Percentiles rank a stretch among this genome's conserved stretches.
Evolutionary conservation across 2,113 vertebrate species (phyloP).

Genomic region (Vulpes vulpes): DNA sequence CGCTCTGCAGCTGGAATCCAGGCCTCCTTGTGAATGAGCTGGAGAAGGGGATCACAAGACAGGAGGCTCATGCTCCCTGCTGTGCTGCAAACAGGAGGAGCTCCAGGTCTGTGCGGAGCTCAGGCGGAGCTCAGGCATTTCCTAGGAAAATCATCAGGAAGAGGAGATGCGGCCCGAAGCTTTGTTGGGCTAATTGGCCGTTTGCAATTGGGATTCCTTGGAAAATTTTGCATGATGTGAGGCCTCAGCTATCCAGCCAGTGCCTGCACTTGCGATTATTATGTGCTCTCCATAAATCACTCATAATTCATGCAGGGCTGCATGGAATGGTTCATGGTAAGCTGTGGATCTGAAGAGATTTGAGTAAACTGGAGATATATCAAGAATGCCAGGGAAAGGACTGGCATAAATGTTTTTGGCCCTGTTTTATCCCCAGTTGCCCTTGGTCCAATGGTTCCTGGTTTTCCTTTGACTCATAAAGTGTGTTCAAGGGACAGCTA

Average conservation of each 20-base stretch:
- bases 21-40: not conserved
- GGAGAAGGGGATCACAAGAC: no score
- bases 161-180: not conserved
- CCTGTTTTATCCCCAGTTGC: conserved; percentile 39
- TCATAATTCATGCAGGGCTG: conserved; percentile 42
- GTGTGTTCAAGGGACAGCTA: conserved; percentile 10
- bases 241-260: conserved; percentile 23
- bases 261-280: conserved; percentile 31
- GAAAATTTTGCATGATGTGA: conserved; percentile 38
- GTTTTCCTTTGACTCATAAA: conserved; percentile 42
- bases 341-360: conserved; percentile 54
- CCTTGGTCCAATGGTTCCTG: not conserved
- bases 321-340: conserved; percentile 60
- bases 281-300: conserved; percentile 58
- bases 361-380: conserved; percentile 62
- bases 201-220: not conserved
- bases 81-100: not conserved
- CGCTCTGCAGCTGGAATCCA: not conserved
- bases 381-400: conserved; percentile 68
- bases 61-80: not conserved
- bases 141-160: conserved; percentile 1
- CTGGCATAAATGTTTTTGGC: not conserved
- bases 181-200: not conserved
- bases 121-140: not conserved
- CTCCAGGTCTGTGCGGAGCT: not conserved